Percentiles rank a stretch among this genome's conserved stretches.
Evolutionary conservation across 2,113 vertebrate species (phyloP).

Genomic region (Clinocottus analis): DNA sequence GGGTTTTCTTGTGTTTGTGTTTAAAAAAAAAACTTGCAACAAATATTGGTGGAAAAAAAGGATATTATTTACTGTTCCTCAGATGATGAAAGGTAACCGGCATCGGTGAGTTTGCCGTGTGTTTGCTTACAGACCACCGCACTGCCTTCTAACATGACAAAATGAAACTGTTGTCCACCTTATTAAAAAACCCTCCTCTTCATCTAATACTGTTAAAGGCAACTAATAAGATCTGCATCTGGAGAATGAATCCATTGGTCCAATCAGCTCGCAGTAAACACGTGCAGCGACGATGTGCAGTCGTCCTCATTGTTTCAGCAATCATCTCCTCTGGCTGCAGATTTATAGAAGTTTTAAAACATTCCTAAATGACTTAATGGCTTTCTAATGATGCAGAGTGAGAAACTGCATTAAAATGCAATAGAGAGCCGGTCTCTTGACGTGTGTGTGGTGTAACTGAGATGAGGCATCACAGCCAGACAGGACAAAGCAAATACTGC

Average conservation of each 20-base stretch:
- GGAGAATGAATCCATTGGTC: background rate
- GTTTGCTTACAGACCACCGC: too few species aligned
- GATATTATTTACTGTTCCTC: background rate
- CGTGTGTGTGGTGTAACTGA: conserved; percentile 2
- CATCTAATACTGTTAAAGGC: background rate
- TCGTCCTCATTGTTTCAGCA: background rate
- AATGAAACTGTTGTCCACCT: background rate
- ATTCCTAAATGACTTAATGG: background rate
- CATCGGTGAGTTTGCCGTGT: too few species aligned
- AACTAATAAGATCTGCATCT: background rate
- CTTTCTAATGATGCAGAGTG: background rate
- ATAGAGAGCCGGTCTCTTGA: background rate
- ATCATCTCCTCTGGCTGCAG: background rate
- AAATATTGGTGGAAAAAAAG: background rate
- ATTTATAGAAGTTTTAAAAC: background rate
- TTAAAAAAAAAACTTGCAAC: background rate
- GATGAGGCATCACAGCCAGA: conserved; percentile 2
- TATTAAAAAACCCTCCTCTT: background rate
- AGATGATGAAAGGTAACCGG: too few species aligned
- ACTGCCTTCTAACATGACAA: background rate
- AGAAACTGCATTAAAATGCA: background rate
- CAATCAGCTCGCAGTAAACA: background rate
- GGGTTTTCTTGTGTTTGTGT: background rate
- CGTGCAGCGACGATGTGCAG: background rate
- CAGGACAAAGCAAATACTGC: conserved; percentile 43